phyloP scores from a whole-genome alignment of 2,113 vertebrate genomes.

The Polyodon spathula region DNA sequence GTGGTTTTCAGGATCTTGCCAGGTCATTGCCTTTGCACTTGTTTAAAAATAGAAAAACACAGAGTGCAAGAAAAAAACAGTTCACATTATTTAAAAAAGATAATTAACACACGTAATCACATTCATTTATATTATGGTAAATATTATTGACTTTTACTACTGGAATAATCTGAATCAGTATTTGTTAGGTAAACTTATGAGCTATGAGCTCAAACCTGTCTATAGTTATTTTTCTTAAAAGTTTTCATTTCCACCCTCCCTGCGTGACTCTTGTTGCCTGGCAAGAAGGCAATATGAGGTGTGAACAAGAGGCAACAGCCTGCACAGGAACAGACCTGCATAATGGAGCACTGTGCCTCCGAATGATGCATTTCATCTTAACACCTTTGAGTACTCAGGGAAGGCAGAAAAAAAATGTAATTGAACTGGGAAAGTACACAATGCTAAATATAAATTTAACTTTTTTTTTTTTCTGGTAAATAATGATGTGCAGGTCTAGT shows the following conservation, averaged over 20 bases:
- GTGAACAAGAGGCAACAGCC: constrained; percentile 80
- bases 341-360: constrained; percentile 63
- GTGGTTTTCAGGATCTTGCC: too few species aligned
- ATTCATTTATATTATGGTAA: not conserved
- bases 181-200: not conserved
- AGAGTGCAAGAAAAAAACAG: too few species aligned
- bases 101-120: too few species aligned
- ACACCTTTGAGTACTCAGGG: constrained; percentile 72
- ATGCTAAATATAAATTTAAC: constrained; percentile 36
- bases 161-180: not conserved
- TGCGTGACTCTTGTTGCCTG: constrained; percentile 41
- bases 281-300: constrained; percentile 93
- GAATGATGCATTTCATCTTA: constrained; percentile 72
- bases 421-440: constrained; percentile 65
- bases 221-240: not conserved
- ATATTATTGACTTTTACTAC: not conserved
- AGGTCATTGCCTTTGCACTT: too few species aligned
- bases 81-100: too few species aligned
- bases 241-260: constrained; percentile 14
- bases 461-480: constrained; percentile 13
- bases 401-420: constrained; percentile 76
- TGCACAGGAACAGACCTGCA: constrained; percentile 92
- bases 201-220: constrained; percentile 3
- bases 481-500: too few species aligned
- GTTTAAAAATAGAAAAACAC: too few species aligned